Percentiles rank a stretch among this genome's conserved stretches.
These are phyloP conservation scores for Gymnothorax reevesii DNA, from an alignment of 2,797 vertebrate genomes.

Conservation along the genomic window DNA sequence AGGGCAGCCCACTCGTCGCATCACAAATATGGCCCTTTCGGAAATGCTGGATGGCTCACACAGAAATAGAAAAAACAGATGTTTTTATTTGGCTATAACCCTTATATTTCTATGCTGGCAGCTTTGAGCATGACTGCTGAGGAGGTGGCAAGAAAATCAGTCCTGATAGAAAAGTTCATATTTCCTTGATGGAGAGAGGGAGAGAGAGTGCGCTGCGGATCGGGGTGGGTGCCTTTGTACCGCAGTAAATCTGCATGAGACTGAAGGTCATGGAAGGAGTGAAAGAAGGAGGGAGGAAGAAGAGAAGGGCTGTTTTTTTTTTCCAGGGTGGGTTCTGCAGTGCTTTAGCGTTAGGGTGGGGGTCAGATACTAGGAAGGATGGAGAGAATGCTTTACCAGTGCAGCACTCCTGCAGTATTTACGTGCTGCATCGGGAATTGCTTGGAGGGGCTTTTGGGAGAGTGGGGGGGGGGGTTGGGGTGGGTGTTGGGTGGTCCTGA, in stretches of 20 bases:
- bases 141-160: too few relatives aligned
- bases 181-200: background rate
- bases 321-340: constrained; percentile 61
- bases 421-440: background rate
- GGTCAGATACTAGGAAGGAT: background rate
- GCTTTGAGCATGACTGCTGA: background rate
- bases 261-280: constrained; percentile 36
- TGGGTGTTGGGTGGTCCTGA: background rate
- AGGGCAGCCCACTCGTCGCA: background rate
- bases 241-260: constrained; percentile 37
- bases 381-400: background rate
- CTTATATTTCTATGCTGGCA: too few relatives aligned
- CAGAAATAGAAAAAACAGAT: background rate
- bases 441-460: background rate
- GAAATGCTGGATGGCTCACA: background rate
- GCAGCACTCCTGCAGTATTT: background rate
- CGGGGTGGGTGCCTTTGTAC: constrained; percentile 25
- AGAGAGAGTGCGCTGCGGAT: constrained; percentile 26
- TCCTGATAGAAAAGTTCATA: too few relatives aligned
- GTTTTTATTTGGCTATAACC: background rate
- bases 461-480: background rate
- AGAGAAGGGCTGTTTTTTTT: constrained; percentile 31
- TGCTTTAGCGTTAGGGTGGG: constrained; percentile 15
- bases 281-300: constrained; percentile 12
- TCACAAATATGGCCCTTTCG: constrained; percentile 2